Conservation (phyloP, 2,797 vertebrate species). For the Peromyscus attwateri region DNA sequence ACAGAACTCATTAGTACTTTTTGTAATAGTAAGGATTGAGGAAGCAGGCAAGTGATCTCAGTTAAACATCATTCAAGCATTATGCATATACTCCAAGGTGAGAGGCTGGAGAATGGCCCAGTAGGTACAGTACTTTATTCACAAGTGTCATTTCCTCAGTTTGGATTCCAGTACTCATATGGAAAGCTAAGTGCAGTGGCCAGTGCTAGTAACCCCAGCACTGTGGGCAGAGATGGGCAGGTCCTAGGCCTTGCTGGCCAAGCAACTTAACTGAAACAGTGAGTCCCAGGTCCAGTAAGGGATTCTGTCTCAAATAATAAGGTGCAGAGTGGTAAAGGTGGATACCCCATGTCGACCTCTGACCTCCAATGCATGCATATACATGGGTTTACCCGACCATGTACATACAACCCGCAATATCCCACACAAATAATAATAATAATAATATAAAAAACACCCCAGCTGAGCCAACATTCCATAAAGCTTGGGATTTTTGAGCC, state of each 20-base stretch:
- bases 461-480: not conserved
- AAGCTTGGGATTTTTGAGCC: not conserved
- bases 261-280: not conserved
- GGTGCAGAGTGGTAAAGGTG: not conserved
- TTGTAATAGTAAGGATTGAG: conserved; percentile 25
- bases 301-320: not conserved
- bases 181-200: not conserved
- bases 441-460: not conserved
- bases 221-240: not conserved
- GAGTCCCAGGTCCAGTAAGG: not conserved
- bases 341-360: not conserved
- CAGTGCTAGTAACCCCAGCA: not conserved
- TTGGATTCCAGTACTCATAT: not conserved
- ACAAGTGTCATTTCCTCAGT: not conserved
- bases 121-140: not conserved
- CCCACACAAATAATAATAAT: not conserved
- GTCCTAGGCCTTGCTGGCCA: not conserved
- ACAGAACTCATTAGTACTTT: conserved; percentile 21
- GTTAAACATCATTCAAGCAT: not conserved
- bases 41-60: conserved; percentile 1
- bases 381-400: not conserved
- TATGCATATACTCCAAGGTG: not conserved
- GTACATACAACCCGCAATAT: not conserved
- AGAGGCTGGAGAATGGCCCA: not conserved
- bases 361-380: not conserved